Conservation (phyloP, 2,888 invertebrate genomes). For the Xanthia icteritia region DNA sequence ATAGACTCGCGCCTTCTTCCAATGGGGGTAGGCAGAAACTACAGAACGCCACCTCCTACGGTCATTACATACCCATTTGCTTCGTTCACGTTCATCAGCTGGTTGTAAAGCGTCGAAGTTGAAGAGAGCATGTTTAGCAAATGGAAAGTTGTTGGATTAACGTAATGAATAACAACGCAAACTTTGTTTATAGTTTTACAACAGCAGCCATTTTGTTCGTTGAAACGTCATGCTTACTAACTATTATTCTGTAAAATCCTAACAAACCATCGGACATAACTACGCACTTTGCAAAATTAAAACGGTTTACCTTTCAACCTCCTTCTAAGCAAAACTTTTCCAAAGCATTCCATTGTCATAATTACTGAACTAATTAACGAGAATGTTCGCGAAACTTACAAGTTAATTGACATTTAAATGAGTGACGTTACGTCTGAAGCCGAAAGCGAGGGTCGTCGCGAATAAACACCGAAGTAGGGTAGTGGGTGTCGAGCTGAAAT, state of each 20-base stretch:
- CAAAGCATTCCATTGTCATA: slow-evolving; percentile 16
- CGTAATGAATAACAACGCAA: too few relatives aligned
- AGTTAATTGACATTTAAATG: slow-evolving; percentile 45
- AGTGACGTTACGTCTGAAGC: slow-evolving; percentile 51
- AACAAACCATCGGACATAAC: slow-evolving; percentile 3
- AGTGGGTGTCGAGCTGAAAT: slow-evolving; percentile 47
- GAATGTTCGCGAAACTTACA: slow-evolving; percentile 41
- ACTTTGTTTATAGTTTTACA: too few relatives aligned
- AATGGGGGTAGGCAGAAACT: not conserved
- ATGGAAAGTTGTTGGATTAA: not conserved
- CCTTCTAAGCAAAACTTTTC: slow-evolving; percentile 10
- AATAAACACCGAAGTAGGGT: slow-evolving; percentile 52
- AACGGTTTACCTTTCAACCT: slow-evolving; percentile 5
- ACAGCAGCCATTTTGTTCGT: too few relatives aligned
- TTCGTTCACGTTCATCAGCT: not conserved
- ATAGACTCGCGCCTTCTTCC: not conserved
- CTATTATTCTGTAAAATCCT: not conserved
- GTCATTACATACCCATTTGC: not conserved
- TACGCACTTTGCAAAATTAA: slow-evolving; percentile 10
- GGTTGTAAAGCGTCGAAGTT: too few relatives aligned
- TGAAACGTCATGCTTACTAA: not conserved
- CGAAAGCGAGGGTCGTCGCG: slow-evolving; percentile 33
- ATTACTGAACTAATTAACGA: slow-evolving; percentile 34
- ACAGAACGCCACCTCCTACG: not conserved
- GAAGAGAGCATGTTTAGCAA: not conserved